Evolutionary conservation across 1,140 invertebrate genomes (phyloP).

Genomic region (Cotesia chilonis): DNA sequence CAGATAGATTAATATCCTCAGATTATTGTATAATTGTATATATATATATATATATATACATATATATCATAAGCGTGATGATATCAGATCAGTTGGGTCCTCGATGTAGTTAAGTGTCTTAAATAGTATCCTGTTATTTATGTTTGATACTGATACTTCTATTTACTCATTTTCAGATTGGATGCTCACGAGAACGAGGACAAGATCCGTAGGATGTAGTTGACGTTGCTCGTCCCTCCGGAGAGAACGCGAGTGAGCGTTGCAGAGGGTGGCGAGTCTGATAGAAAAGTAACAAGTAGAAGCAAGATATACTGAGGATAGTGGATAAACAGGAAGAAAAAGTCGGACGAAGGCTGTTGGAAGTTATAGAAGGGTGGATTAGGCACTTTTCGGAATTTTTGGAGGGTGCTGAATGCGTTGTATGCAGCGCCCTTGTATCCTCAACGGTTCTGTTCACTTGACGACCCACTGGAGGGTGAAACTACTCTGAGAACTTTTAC

Average conservation of each 20-base stretch:
- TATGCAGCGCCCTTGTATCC: background rate
- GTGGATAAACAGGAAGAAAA: constrained; percentile 19
- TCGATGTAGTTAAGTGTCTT: background rate
- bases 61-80: too few relatives aligned
- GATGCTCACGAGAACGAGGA: constrained; percentile 52
- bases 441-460: constrained; percentile 2
- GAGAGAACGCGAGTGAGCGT: constrained; percentile 39
- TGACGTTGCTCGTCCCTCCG: constrained; percentile 57
- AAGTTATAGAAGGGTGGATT: background rate
- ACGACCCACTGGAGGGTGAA: background rate
- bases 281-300: constrained; percentile 41
- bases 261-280: constrained; percentile 40
- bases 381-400: constrained; percentile 16
- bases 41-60: too few relatives aligned
- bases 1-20: too few relatives aligned
- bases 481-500: background rate
- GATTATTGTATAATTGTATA: too few relatives aligned
- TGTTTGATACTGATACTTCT: background rate
- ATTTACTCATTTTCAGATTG: constrained; percentile 51
- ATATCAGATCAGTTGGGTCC: background rate
- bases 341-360: background rate
- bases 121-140: background rate
- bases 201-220: constrained; percentile 61
- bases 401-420: constrained; percentile 11
- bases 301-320: constrained; percentile 40